Evolutionary conservation across 2,888 invertebrate genomes (phyloP).

Genomic region (Crossocerus cetratus): DNA sequence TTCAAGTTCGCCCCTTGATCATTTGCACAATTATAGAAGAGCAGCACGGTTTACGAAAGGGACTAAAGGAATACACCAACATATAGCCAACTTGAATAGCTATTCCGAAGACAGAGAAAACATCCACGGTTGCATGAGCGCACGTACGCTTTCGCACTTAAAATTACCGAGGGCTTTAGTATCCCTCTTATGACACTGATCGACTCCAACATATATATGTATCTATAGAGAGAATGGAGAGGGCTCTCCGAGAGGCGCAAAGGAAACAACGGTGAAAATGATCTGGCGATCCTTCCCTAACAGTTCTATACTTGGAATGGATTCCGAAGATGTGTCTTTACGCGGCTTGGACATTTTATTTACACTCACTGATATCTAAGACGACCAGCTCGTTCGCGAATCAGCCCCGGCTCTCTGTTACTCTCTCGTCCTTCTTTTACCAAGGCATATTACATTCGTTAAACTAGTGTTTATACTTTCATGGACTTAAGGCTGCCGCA

Average conservation of each 20-base stretch:
- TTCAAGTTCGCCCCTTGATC: slow-evolving; percentile 21
- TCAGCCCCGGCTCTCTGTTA: slow-evolving; percentile 19
- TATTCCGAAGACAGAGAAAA: no score
- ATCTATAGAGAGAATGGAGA: slow-evolving; percentile 26
- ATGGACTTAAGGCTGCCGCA: background rate
- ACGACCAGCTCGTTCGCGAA: slow-evolving; percentile 39
- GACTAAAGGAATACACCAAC: no score
- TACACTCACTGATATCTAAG: slow-evolving; percentile 45
- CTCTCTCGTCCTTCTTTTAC: background rate
- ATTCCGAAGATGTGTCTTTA: slow-evolving; percentile 52
- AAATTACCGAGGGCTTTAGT: slow-evolving; percentile 15
- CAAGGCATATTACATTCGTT: background rate
- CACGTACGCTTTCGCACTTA: slow-evolving; percentile 26
- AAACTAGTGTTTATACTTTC: background rate
- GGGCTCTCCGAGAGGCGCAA: slow-evolving; percentile 29
- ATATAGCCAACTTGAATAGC: no score
- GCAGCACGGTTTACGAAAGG: slow-evolving; percentile 13
- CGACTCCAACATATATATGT: slow-evolving; percentile 23
- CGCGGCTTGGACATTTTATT: slow-evolving; percentile 49
- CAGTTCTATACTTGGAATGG: slow-evolving; percentile 49
- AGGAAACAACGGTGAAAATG: slow-evolving; percentile 15
- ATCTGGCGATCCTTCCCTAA: no score
- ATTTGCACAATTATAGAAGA: slow-evolving; percentile 35
- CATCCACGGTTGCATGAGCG: no score
- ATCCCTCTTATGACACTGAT: slow-evolving; percentile 24